These are phyloP conservation scores for Mya arenaria DNA, from an alignment of 1,140 invertebrate genomes.

Conservation along the genomic window DNA sequence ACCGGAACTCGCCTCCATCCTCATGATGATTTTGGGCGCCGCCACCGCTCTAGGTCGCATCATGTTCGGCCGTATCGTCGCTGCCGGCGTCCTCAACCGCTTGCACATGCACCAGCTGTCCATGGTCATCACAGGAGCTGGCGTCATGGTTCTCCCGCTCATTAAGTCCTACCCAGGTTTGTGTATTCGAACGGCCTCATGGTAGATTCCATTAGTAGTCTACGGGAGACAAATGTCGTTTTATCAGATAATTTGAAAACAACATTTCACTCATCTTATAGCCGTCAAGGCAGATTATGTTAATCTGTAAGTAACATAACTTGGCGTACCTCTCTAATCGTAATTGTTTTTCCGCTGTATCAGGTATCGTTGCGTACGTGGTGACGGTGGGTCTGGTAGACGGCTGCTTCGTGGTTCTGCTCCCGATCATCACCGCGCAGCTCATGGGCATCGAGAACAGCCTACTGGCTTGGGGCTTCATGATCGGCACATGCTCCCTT, in stretches of 20 bases:
- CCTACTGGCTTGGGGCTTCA: constrained; percentile 72
- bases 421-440: constrained; percentile 69
- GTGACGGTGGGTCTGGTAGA: constrained; percentile 71
- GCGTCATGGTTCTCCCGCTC: constrained; percentile 70
- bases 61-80: constrained; percentile 71
- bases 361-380: constrained; percentile 66
- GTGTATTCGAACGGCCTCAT: neutral
- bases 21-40: constrained; percentile 68
- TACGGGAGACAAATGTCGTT: too few species aligned
- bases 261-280: too few species aligned
- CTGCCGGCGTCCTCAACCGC: constrained; percentile 64
- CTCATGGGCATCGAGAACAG: constrained; percentile 68
- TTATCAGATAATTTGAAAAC: too few species aligned
- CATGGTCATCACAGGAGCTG: constrained; percentile 69
- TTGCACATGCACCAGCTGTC: constrained; percentile 73
- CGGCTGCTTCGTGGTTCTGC: constrained; percentile 73
- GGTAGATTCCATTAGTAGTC: too few species aligned
- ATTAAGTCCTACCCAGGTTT: constrained; percentile 64
- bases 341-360: neutral
- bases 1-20: constrained; percentile 61
- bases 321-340: too few species aligned
- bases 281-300: too few species aligned
- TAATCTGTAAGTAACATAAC: too few species aligned
- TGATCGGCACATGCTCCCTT: constrained; percentile 67
- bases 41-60: constrained; percentile 69